Evolutionary conservation across 2,797 vertebrate genomes (phyloP).

Genomic region (Tachyglossus aculeatus): DNA sequence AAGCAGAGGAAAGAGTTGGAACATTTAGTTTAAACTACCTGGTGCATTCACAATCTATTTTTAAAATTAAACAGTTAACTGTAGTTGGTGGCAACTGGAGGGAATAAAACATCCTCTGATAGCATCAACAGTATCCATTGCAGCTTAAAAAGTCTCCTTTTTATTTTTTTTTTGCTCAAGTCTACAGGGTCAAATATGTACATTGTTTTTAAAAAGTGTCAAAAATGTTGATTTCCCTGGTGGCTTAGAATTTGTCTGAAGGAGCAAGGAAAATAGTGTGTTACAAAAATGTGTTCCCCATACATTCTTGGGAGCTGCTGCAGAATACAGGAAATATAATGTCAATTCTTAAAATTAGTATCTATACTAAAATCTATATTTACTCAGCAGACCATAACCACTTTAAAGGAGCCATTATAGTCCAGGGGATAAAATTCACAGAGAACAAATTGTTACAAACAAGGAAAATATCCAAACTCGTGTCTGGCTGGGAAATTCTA

Average conservation of each 20-base stretch:
- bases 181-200: background rate
- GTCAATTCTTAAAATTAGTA: conserved; percentile 2
- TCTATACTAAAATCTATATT: background rate
- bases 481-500: conserved; percentile 9
- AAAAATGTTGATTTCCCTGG: conserved; percentile 18
- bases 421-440: conserved; percentile 10
- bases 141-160: background rate
- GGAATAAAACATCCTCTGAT: no score
- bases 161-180: no score
- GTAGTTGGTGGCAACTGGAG: no score
- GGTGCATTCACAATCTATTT: background rate
- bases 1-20: background rate
- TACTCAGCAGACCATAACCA: background rate
- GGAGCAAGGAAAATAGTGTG: background rate
- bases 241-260: background rate
- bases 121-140: background rate
- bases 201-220: conserved; percentile 3
- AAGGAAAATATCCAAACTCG: conserved; percentile 19
- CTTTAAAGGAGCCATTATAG: conserved; percentile 8
- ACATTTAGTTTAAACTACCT: background rate
- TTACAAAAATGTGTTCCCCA: background rate
- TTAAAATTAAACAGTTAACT: no score
- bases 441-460: conserved; percentile 5
- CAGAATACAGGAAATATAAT: background rate
- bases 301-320: background rate